Evolutionary conservation across 35 echinoderm and acorn worm species (phyloP).

Genomic region (Heliocidaris tuberculata): DNA sequence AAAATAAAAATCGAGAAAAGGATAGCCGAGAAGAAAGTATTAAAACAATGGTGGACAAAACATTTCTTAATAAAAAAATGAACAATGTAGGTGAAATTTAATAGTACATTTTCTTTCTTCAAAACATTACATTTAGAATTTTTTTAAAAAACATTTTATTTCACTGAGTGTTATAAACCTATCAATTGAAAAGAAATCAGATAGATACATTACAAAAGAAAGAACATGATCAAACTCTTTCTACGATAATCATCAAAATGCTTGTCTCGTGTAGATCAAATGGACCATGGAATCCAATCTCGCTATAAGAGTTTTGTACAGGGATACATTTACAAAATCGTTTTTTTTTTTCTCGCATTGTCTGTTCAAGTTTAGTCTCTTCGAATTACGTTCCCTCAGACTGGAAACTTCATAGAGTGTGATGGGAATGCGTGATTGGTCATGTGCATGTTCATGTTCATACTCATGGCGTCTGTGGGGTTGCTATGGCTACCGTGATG

Average conservation of each 20-base stretch:
- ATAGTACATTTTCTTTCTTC: background rate
- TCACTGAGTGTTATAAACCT: background rate
- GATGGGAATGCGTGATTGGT: slow-evolving; percentile 76
- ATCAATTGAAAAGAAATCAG: background rate
- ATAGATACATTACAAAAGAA: background rate
- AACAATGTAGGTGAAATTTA: background rate
- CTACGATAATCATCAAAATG: background rate
- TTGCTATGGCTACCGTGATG: slow-evolving; percentile 77
- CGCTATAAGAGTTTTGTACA: background rate
- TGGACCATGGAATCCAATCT: background rate
- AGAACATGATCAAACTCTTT: background rate
- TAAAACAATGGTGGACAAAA: background rate
- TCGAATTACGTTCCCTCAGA: slow-evolving; percentile 40
- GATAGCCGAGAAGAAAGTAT: background rate
- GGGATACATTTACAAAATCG: background rate
- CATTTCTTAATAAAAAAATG: background rate
- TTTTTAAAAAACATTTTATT: background rate
- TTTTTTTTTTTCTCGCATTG: background rate
- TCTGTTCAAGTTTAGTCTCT: background rate
- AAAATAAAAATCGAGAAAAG: background rate
- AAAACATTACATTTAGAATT: background rate
- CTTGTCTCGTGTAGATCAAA: background rate
- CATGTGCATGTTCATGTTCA: slow-evolving; percentile 93
- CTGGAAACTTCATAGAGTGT: slow-evolving; percentile 84
- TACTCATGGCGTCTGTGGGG: slow-evolving; percentile 78